Evolutionary conservation across 1,140 invertebrate species (phyloP), one percentile per base, ranked within the genome.

Genomic region (Philopotamus ludificatus): DNA sequence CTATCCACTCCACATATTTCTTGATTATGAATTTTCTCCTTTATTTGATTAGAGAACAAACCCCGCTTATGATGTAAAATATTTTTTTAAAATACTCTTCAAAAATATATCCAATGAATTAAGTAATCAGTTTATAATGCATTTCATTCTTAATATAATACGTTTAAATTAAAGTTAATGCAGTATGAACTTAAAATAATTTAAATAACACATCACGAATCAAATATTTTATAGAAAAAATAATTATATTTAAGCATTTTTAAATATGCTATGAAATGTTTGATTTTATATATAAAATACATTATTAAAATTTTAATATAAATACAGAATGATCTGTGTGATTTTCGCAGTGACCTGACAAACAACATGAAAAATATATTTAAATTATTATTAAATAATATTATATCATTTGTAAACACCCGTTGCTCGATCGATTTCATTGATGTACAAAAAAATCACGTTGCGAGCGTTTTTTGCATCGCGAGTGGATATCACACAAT

Each of bases 41-140:
- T n/a, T n/a, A n/a, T n/a, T n/a, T n/a, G n/a, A n/a, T n/a, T n/a
- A n/a, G n/a, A n/a, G n/a, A n/a, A n/a, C n/a, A n/a, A n/a, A n/a
- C n/a, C n/a, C 61, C 54, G 67, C 62, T 68, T 68, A 61, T 58
- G 55, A 65, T 68, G 49, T 68, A 62, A 68, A 64, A 64, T 59
- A 61, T n/a, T 51, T 63, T 51, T 50, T n/a, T 50, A 64, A 53
- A 54, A 61, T 25, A 42, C 44, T 68, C 66, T 64, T 39, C 47
- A n/a, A n/a, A n/a, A n/a, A n/a, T n/a, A n/a, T n/a, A n/a, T n/a
- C n/a, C 4, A 34, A 34, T 34, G 4, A 12, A 34, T 34, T 4
- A 34, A 34, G 12, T 34, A 34, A 34, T 34, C 12, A 34, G 12
- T 34, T 34, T 34, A 12, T 12, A 34, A 34, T 34, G 28, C 28